Evolutionary conservation across 2,113 vertebrate genomes (phyloP).

Genomic region (Choloepus hoffmanni): DNA sequence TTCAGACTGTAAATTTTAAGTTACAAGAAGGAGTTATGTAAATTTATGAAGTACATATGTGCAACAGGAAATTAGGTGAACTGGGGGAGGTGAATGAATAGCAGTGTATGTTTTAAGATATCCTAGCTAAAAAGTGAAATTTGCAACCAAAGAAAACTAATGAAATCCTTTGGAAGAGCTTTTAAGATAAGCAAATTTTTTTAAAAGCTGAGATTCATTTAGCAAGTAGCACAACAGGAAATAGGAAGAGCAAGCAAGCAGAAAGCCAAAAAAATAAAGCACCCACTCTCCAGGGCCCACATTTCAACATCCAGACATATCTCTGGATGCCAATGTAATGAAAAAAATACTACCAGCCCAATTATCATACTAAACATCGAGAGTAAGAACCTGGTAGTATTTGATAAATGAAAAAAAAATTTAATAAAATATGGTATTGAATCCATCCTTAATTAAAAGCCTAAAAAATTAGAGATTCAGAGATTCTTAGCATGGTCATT

Average conservation of each 20-base stretch:
- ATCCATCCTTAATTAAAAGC: constrained; percentile 11
- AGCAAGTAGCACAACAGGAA: not conserved
- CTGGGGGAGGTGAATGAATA: not conserved
- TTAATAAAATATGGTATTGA: not conserved
- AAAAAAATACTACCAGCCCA: not conserved
- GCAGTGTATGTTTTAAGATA: not conserved
- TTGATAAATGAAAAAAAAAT: constrained; percentile 23
- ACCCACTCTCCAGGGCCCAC: not conserved
- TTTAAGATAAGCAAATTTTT: not conserved
- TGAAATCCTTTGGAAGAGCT: not conserved
- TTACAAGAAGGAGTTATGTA: not conserved
- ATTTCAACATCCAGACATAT: not conserved
- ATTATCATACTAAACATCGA: not conserved
- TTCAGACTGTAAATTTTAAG: constrained; percentile 38
- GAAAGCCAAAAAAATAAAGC: not conserved
- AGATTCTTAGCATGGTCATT: constrained; percentile 13
- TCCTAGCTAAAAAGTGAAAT: not conserved
- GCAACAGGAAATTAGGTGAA: not conserved
- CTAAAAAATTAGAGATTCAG: not conserved
- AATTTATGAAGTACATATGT: not conserved
- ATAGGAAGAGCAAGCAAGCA: not conserved
- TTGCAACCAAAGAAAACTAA: not conserved
- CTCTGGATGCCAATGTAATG: not conserved
- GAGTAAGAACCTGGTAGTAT: not conserved
- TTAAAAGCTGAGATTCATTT: not conserved